Evolutionary conservation across 1,140 invertebrate species (phyloP), one percentile per base, ranked within the genome.

Genomic region (Daktulosphaira vitifoliae): DNA sequence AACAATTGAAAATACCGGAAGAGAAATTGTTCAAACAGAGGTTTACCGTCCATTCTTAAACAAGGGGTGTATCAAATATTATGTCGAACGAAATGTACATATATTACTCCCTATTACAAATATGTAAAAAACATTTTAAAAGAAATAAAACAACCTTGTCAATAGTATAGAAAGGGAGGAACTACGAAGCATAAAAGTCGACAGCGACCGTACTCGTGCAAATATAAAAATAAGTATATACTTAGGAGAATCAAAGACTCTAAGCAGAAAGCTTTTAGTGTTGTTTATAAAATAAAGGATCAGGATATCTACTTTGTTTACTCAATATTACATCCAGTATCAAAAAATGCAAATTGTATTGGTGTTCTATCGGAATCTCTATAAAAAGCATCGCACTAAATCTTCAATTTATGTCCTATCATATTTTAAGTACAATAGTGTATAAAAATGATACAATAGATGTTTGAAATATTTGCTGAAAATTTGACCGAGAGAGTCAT

Each of bases 121-220:
- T 5, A 29, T 18, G 16, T 20, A 33, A 46, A 48, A 62, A 62
- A 44, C 56, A 25, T 62, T 62, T 62, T 62, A 48, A 62, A 62
- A 9, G 56, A 48, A 62, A 62, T 62, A 62, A 62, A 62, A 62
- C 42, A 46, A 48, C 39, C 56, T 25, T 20, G 56, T 48, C 42
- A 44, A 48, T 29, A 26, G 22, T 7, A 16, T 3, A 48, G 20
- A 62, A 48, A 25, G 25, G 25, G 42, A 48, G 29, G 29, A 46
- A 25, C 8, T 22, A 38, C 4, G n/a, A 48, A 48, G 44, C 23
- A 46, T 62, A 62, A 62, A 62, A 48, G 42, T 62, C 56, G 26
- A 44, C 29, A 6, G 13, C 18, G 42, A 33, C 29, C 42, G 39
- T 38, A 62, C 56, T 62, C 18, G 42, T 22, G 18, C 18, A 48